Percentiles rank a stretch among this genome's conserved stretches.
These are phyloP conservation scores for Gortyna flavago DNA, from an alignment of 2,888 invertebrate species.

Conservation along the genomic window DNA sequence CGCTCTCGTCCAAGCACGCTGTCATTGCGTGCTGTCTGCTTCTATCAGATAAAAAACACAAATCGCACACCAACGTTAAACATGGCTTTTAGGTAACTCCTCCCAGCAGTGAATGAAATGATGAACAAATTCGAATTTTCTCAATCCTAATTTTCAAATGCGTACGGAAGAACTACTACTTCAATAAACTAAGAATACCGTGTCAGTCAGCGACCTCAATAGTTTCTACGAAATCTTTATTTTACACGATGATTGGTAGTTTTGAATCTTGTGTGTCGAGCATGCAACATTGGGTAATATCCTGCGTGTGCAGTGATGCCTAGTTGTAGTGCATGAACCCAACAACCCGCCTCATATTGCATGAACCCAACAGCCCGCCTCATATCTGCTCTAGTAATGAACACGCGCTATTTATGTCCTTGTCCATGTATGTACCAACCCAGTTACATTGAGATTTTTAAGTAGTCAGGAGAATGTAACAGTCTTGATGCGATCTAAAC, in stretches of 20 bases:
- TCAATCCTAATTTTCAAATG: conserved; percentile 17
- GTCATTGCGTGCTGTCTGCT: conserved; percentile 73
- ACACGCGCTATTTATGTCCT: conserved; percentile 54
- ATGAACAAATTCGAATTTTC: conserved; percentile 19
- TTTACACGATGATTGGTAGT: conserved; percentile 50
- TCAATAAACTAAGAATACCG: conserved; percentile 41
- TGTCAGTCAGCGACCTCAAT: conserved; percentile 62
- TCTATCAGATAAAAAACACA: conserved; percentile 44
- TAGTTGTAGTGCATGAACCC: conserved; percentile 73
- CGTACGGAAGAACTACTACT: conserved; percentile 11
- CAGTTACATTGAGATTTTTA: conserved; percentile 46
- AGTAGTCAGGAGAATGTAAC: conserved; percentile 30
- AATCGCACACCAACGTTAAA: conserved; percentile 49
- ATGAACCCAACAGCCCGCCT: conserved; percentile 73
- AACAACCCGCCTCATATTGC: conserved; percentile 73
- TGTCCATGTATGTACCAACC: conserved; percentile 32
- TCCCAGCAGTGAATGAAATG: conserved; percentile 48
- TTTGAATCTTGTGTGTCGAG: conserved; percentile 60
- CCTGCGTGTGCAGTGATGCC: conserved; percentile 69
- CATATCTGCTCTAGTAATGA: conserved; percentile 62
- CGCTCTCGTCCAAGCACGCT: conserved; percentile 68
- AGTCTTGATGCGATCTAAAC: conserved; percentile 41
- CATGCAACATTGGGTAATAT: conserved; percentile 74
- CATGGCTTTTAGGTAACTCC: conserved; percentile 18
- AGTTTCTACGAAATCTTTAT: conserved; percentile 45